phyloP scores from a whole-genome alignment of 2,113 vertebrate genomes.

The Gymnobelideus leadbeateri region DNA sequence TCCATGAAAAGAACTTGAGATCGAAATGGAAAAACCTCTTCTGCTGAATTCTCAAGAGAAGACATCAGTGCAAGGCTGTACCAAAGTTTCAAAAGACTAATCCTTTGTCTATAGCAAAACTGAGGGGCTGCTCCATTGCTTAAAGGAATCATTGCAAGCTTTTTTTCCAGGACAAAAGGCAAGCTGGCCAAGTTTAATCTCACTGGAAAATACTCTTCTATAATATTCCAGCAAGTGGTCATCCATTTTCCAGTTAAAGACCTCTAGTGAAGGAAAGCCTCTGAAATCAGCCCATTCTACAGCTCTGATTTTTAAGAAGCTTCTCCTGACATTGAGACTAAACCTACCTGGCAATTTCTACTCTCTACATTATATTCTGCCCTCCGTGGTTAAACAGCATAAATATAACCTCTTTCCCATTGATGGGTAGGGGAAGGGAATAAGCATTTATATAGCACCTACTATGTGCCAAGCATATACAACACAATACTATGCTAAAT shows the following conservation, averaged over 20 bases:
- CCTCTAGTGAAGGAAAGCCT: background rate
- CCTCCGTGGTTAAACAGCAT: background rate
- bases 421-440: background rate
- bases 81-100: background rate
- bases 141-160: background rate
- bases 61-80: background rate
- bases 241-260: background rate
- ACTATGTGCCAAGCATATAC: background rate
- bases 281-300: background rate
- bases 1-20: background rate
- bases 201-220: background rate
- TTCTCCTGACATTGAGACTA: background rate
- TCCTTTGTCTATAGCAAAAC: background rate
- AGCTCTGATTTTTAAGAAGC: background rate
- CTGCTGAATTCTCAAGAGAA: background rate
- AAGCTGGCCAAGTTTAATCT: background rate
- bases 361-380: background rate
- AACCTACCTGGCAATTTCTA: background rate
- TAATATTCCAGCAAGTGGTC: background rate
- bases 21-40: background rate
- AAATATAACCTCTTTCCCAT: background rate
- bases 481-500: background rate
- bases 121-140: background rate
- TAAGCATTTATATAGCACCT: background rate
- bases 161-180: background rate